Conservation (phyloP, 2,888 invertebrate species). For the Pedicia rivosa region DNA sequence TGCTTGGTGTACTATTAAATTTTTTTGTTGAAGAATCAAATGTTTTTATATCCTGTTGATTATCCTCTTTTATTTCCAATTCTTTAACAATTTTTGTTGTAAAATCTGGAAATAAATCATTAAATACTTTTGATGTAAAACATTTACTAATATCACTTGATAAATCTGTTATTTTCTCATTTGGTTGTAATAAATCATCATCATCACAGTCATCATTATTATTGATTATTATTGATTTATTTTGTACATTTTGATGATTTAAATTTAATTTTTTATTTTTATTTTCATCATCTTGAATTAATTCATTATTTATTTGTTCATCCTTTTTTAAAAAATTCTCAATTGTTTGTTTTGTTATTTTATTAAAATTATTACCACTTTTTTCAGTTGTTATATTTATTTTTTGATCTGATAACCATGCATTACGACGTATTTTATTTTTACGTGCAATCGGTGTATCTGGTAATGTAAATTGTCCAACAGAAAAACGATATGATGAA, state of each 20-base stretch:
- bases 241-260: no score
- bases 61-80: not conserved
- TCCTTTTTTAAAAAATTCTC: no score
- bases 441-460: slow-evolving; percentile 37
- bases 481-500: slow-evolving; percentile 31
- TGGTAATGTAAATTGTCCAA: slow-evolving; percentile 35
- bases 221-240: no score
- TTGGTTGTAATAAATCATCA: no score
- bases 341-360: no score
- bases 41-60: not conserved
- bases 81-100: slow-evolving; percentile 1
- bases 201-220: no score
- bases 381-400: slow-evolving; percentile 9
- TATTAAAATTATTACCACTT: slow-evolving; percentile 1
- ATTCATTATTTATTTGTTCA: no score
- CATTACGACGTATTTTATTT: slow-evolving; percentile 36
- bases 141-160: slow-evolving; percentile 7
- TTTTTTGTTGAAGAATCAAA: no score
- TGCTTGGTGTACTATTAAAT: no score
- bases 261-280: no score
- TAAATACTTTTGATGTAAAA: not conserved
- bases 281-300: no score
- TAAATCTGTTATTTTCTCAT: slow-evolving; percentile 3
- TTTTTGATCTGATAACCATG: slow-evolving; percentile 33
- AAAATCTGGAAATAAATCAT: slow-evolving; percentile 1